Evolutionary conservation across 92 coral and sea anemone genomes (phyloP).

Genomic region (Siderastrea radians): DNA sequence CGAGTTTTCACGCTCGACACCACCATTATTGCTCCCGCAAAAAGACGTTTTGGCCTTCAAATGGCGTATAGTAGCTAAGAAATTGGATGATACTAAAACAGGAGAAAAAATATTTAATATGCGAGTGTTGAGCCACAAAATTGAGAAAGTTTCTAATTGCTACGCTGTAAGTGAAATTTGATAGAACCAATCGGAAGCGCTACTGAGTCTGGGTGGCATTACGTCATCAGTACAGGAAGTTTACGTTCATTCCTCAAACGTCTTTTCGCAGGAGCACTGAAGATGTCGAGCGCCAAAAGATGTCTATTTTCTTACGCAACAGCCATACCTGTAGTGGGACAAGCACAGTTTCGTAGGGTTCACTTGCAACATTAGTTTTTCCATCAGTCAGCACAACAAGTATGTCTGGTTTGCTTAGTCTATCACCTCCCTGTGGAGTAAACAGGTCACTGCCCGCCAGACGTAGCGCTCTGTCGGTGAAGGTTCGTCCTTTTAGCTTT

Average conservation of each 20-base stretch:
- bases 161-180: too few species aligned
- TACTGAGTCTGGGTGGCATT: too few species aligned
- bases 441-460: background rate
- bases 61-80: too few species aligned
- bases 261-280: background rate
- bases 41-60: too few species aligned
- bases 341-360: conserved; percentile 4
- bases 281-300: background rate
- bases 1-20: too few species aligned
- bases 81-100: too few species aligned
- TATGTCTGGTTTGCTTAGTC: conserved; percentile 12
- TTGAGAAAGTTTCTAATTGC: too few species aligned
- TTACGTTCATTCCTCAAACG: background rate
- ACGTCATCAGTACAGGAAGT: too few species aligned
- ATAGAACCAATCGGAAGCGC: too few species aligned
- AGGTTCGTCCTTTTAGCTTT: conserved; percentile 2
- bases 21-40: too few species aligned
- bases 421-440: background rate
- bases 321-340: conserved; percentile 22
- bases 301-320: background rate
- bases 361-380: conserved; percentile 8
- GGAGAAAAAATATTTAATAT: too few species aligned
- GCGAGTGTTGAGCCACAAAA: too few species aligned
- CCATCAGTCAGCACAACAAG: conserved; percentile 39
- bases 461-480: conserved; percentile 23